Percentiles rank a stretch among this genome's conserved stretches.
These are phyloP conservation scores for Syngnathus scovelli DNA, from an alignment of 2,113 vertebrate genomes.

Conservation along the genomic window DNA sequence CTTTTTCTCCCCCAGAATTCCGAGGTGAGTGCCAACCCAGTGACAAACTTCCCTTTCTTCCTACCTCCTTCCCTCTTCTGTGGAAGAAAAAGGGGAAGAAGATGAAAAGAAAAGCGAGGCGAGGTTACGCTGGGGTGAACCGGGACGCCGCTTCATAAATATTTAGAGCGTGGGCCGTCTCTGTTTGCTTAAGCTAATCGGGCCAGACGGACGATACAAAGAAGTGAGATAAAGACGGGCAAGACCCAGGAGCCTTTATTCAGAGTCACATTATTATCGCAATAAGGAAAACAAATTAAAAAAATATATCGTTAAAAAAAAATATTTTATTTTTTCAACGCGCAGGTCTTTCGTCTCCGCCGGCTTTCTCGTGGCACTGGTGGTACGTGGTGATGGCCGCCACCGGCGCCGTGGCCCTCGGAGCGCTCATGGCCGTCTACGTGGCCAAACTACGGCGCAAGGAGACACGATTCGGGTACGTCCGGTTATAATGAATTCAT, in stretches of 20 bases:
- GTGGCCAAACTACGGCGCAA: constrained; percentile 78
- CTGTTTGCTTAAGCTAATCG: constrained; percentile 58
- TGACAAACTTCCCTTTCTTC: constrained; percentile 19
- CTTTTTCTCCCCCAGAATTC: constrained; percentile 19
- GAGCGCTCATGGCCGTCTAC: constrained; percentile 75
- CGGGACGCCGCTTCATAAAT: constrained; percentile 53
- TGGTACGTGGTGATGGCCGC: constrained; percentile 85
- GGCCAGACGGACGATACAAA: constrained; percentile 42
- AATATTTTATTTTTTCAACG: no score
- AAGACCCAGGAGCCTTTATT: no score
- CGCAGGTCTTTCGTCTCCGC: constrained; percentile 37
- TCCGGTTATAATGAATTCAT: constrained; percentile 6
- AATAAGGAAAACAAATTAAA: no score
- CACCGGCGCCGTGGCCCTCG: constrained; percentile 67
- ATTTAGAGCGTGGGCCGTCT: constrained; percentile 58
- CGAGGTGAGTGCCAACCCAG: constrained; percentile 55
- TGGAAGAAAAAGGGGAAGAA: constrained; percentile 46
- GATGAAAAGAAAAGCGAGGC: constrained; percentile 21
- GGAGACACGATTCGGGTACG: constrained; percentile 85
- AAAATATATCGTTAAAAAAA: no score
- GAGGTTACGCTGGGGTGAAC: constrained; percentile 16
- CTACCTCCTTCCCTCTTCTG: constrained; percentile 22
- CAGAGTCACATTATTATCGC: no score
- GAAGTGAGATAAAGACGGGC: constrained; percentile 29
- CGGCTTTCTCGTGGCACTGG: constrained; percentile 84